Conservation (phyloP, 1,140 invertebrate species). For the Camponotus floridanus region DNA sequence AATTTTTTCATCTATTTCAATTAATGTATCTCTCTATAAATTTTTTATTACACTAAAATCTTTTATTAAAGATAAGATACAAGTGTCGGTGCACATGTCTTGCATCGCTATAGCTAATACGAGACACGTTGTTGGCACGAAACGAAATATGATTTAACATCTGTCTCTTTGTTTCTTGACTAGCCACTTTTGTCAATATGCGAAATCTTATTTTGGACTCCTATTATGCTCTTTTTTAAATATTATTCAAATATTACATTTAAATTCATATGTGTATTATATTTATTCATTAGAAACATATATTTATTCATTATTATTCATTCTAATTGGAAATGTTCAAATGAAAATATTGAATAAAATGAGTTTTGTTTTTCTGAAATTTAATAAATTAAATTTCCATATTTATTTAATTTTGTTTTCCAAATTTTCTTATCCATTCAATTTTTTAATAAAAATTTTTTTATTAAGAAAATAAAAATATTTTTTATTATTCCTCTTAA, state of each 20-base stretch:
- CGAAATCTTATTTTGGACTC: not conserved
- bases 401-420: not conserved
- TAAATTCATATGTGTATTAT: not conserved
- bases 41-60: not conserved
- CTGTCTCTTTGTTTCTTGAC: not conserved
- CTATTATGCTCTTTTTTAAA: not conserved
- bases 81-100: constrained; percentile 8
- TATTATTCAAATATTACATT: not conserved
- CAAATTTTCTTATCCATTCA: not conserved
- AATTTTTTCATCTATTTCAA: not conserved
- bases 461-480: no score
- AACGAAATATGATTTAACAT: constrained; percentile 56
- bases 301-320: no score
- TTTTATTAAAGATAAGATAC: constrained; percentile 18
- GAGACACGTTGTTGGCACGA: constrained; percentile 8
- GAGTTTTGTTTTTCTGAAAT: not conserved
- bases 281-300: no score
- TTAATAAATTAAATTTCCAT: not conserved
- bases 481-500: constrained; percentile 2
- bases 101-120: not conserved
- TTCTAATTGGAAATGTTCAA: no score
- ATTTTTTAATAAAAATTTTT: no score
- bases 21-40: not conserved
- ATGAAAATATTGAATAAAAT: no score
- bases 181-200: constrained; percentile 28